Conservation (phyloP, 1,140 invertebrate species). For the Nasonia longicornis region DNA sequence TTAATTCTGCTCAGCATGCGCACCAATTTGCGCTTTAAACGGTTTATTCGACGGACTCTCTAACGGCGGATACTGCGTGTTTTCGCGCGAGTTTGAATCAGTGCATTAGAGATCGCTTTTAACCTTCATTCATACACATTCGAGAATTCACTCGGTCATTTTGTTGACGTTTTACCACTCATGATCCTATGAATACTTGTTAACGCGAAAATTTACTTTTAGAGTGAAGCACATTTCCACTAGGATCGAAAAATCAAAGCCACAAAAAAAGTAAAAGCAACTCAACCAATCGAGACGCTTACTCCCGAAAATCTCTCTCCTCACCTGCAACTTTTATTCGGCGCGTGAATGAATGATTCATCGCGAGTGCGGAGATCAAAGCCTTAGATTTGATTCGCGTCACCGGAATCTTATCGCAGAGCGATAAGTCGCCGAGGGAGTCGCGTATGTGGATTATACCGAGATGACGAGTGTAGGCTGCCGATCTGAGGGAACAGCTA, state of each 20-base stretch:
- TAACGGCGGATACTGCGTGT: neutral
- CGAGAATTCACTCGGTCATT: neutral
- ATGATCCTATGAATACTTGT: neutral
- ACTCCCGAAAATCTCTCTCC: too few species aligned
- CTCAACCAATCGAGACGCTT: neutral
- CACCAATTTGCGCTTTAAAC: neutral
- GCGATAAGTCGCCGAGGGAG: too few species aligned
- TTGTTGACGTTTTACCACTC: neutral
- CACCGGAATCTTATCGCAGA: too few species aligned
- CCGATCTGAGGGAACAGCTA: neutral
- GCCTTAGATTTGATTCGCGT: neutral
- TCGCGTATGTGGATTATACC: neutral
- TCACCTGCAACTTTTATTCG: neutral
- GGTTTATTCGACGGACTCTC: neutral
- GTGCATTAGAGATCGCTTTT: neutral
- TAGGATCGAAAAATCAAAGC: too few species aligned
- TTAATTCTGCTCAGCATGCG: neutral
- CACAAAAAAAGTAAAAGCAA: neutral
- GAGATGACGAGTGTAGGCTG: neutral
- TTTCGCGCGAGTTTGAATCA: neutral
- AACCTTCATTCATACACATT: too few species aligned
- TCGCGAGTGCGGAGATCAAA: neutral
- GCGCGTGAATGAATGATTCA: neutral
- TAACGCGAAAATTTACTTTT: too few species aligned
- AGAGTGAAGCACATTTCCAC: too few species aligned